Percentiles rank a stretch among this genome's conserved stretches.
These are phyloP conservation scores for Coturnix japonica DNA, from an alignment of 2,113 vertebrate genomes.

Conservation along the genomic window DNA sequence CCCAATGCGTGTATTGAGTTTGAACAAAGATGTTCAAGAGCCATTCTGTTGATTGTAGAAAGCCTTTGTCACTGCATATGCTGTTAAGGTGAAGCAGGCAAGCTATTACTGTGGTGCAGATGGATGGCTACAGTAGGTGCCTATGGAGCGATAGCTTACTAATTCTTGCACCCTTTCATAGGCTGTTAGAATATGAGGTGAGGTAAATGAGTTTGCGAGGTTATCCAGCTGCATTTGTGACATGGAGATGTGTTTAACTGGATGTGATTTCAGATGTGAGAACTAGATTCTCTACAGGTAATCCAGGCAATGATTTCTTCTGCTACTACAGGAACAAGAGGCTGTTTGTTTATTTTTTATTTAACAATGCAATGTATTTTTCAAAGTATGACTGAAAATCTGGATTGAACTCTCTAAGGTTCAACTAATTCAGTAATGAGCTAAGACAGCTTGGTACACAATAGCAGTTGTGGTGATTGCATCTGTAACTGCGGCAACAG, in stretches of 20 bases:
- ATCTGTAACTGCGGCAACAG: neutral
- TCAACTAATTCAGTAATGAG: conserved; percentile 41
- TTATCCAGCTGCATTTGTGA: conserved; percentile 13
- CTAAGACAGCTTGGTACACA: conserved; percentile 24
- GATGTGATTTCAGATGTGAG: neutral
- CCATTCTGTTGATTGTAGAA: neutral
- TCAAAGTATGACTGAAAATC: conserved; percentile 30
- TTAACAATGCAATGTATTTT: neutral
- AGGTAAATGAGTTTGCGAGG: neutral
- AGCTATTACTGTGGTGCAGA: neutral
- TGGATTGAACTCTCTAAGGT: conserved; percentile 15
- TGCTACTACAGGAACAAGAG: conserved; percentile 15
- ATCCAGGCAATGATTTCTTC: neutral
- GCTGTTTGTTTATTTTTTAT: neutral
- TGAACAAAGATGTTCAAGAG: neutral
- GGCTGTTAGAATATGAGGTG: neutral
- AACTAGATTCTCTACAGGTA: neutral
- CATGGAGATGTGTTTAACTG: conserved; percentile 33
- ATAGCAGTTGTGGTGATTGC: neutral
- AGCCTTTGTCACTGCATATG: neutral
- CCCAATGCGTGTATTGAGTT: neutral
- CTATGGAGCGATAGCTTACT: neutral
- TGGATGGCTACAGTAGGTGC: neutral
- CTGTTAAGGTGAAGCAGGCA: neutral
- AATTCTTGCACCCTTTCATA: neutral